Evolutionary conservation across 2,888 invertebrate species (phyloP), one percentile per base, ranked within the genome.

Genomic region (Pasiphila rectangulata): DNA sequence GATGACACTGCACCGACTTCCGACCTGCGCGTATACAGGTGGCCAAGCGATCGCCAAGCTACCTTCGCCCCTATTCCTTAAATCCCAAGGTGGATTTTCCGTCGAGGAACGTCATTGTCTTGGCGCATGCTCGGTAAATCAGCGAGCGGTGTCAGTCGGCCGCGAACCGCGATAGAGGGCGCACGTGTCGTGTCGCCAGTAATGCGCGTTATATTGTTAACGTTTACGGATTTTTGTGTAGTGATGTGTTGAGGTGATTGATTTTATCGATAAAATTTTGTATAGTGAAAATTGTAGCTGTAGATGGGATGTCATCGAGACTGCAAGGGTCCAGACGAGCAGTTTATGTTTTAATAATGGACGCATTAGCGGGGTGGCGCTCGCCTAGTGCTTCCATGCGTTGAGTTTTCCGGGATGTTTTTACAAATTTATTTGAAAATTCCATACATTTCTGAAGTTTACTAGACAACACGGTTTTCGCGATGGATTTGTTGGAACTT

Each of bases 1-100:
- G 86, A 83, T 85, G 85, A 86, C 86, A 83, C 78, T 87, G 87
- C 86, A 86, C 78, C 80, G 75, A 83, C 83, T 85, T 85, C 84
- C 85, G 79, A 82, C 79, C 77, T 66, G 69, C 72, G 64, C 70
- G 72, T 77, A 72, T 75, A 84, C 84, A 85, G 85, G 85, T 84
- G 85, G 82, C 83, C 72, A 73, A 68, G n/a, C 10, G 9, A 2
- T 3, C 13, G 1, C 5, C 52, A 46, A 29, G 7, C 35, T 0
- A 63, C 63, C 59, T 30, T 45, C 51, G 40, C 58, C 68, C 56
- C 45, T 76, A 64, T 54, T n/a, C 2, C 0, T 2, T 2, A 3
- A 2, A 0, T 0, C 1, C 36, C 54, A 73, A 56, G 59, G 63
- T 56, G 54, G 44, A 66, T 36, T 61, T 64, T 74, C 10, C 37